Evolutionary conservation across 2,113 vertebrate species (phyloP), one percentile per base, ranked within the genome.

Genomic region (Carassius gibelio): DNA sequence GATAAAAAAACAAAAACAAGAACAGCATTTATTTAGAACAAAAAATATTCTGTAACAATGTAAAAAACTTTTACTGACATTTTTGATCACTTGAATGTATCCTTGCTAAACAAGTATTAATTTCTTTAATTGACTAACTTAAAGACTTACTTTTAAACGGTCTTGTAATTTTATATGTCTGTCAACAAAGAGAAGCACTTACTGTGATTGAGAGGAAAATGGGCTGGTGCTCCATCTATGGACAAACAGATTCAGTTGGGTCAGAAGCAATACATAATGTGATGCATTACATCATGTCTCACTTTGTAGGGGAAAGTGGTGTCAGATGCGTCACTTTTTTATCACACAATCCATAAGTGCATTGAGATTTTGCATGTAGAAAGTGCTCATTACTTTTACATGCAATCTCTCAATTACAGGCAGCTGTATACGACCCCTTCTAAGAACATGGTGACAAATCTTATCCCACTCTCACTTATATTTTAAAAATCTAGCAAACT

Each of bases 161-260:
- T 26, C 7, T 10, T 23, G 68, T 42, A 71, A 48, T 69, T 82
- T 36, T 26, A 64, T 21, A 14, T 2, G 4, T 34, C 15, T 34
- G 42, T 81, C 34, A 52, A 30, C 6, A 42, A 21, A 71, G 17
- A 74, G 26, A 75, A 48, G 21, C 19, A 93, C 94, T 93, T 92
- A 95, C 95, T 90, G 86, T 94, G 94, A 90, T 95, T 95, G 78
- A 95, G 86, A 68, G 87, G 95, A 88, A 95, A 95, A 89, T 95
- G 95, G 83, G 93, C 93, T 19, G 93, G 89, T 85, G 90, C 91
- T 86, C 78, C 92, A 55, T 95, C 92, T 92, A 42, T 23, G 85
- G 1, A 89, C 74, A 81, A 13, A 90, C 30, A 34, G 81, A 88
- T 38, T 30, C 78, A 71, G 89, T 62, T 11, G 61, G 19, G 85